phyloP scores from a whole-genome alignment of 2,888 invertebrate species.

The Conistra vaccinii region DNA sequence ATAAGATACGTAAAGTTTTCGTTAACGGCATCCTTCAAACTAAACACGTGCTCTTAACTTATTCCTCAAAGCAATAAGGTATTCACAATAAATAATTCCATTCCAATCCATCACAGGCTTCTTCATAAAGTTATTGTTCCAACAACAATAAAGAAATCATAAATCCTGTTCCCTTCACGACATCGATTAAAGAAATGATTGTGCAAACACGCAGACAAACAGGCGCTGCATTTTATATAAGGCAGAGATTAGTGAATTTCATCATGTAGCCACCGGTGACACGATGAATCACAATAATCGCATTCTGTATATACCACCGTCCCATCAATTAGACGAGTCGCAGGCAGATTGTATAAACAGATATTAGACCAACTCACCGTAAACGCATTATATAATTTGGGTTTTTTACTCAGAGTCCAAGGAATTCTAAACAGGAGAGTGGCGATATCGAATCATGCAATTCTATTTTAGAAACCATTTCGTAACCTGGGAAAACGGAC shows the following conservation, averaged over 20 bases:
- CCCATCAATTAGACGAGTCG: slow-evolving; percentile 76
- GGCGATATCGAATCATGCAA: slow-evolving; percentile 59
- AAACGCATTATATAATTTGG: slow-evolving; percentile 72
- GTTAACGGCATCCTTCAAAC: slow-evolving; percentile 7
- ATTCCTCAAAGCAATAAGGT: slow-evolving; percentile 13
- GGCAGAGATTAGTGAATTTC: slow-evolving; percentile 65
- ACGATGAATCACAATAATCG: slow-evolving; percentile 71
- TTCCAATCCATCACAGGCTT: slow-evolving; percentile 38
- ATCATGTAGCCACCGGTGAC: slow-evolving; percentile 64
- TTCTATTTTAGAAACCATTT: slow-evolving; percentile 59
- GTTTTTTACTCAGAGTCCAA: slow-evolving; percentile 68
- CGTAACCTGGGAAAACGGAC: slow-evolving; percentile 57
- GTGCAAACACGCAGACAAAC: slow-evolving; percentile 63
- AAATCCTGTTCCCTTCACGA: slow-evolving; percentile 68
- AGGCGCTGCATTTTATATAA: slow-evolving; percentile 67
- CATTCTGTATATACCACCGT: slow-evolving; percentile 70
- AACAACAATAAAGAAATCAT: slow-evolving; percentile 60
- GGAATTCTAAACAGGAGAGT: slow-evolving; percentile 65
- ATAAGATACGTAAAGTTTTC: background rate
- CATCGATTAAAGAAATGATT: slow-evolving; percentile 68
- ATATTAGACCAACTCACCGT: slow-evolving; percentile 71
- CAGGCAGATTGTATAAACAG: slow-evolving; percentile 72
- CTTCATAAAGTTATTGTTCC: slow-evolving; percentile 55
- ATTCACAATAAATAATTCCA: slow-evolving; percentile 54
- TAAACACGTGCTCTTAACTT: slow-evolving; percentile 17